Evolutionary conservation across 1,140 invertebrate genomes (phyloP).

Genomic region (Nomia melanderi): DNA sequence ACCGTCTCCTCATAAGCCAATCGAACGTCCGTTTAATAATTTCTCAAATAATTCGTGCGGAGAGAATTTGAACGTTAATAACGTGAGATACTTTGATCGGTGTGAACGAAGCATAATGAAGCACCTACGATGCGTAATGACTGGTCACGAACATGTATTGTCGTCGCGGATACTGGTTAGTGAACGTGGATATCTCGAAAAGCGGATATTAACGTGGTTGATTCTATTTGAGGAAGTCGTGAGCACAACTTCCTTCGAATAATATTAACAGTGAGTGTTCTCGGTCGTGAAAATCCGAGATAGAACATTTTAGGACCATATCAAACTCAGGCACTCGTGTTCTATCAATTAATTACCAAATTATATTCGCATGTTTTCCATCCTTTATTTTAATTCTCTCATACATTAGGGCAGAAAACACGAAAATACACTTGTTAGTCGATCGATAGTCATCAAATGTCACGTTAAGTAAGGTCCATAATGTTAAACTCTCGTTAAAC

Average conservation of each 20-base stretch:
- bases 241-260: background rate
- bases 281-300: background rate
- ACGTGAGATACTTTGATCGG: constrained; percentile 1
- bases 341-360: background rate
- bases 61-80: background rate
- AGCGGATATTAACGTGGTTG: background rate
- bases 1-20: background rate
- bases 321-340: background rate
- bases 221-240: background rate
- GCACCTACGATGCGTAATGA: background rate
- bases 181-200: constrained; percentile 27
- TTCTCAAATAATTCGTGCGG: background rate
- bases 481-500: background rate
- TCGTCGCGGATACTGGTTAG: constrained; percentile 31
- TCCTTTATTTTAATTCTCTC: background rate
- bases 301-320: background rate
- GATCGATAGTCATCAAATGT: background rate
- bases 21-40: background rate
- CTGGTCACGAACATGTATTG: constrained; percentile 13
- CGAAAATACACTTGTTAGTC: background rate
- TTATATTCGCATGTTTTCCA: background rate
- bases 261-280: background rate
- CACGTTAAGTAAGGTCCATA: background rate
- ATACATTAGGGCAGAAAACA: background rate
- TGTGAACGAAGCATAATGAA: constrained; percentile 25